Base-by-base conservation (phyloP, 2,888 invertebrate species). In the Argyresthia albistria region DNA sequence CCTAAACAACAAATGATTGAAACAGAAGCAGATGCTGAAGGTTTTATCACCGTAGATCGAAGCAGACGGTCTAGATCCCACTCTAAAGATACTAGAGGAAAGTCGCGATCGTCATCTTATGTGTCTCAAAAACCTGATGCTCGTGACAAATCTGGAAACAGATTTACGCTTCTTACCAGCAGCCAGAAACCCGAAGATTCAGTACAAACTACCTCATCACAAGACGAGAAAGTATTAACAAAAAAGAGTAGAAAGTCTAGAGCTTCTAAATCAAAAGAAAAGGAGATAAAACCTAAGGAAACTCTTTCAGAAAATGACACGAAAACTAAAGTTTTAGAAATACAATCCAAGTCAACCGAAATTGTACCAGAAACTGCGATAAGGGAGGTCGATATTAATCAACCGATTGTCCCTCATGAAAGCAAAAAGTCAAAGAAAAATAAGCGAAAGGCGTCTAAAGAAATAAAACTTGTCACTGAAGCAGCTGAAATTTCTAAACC, bases 61-160 rank as follows among this genome's bases (percentile, higher is more conserved):
- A 78, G 71, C 58, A 75, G 84, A 64, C 73, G 87, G 57, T 81
- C 88, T 46, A 81, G 90, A 53, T 91, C 91, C 1, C 76, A 86
- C 50, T 90, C 90, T 11, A 84, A 87, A 60, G 82, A 84, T 53
- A 66, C 65, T 46, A 76, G 80, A 47, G 67, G 69, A 35, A 63
- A 53, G n/a, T 75, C 78, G 10, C 58, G 63, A 43, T 74, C 76
- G 39, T 64, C 61, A 51, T 68, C 78, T 25, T 70, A 69, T 54
- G 50, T 62, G 6, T 57, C 64, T 42, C 62, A 64, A 53, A 66
- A 60, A 52, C 58, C 52, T 49, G 65, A 71, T 50, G 53, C 58
- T n/a, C 70, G 77, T 11, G 75, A 81, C 53, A 69, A 65, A 56
- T 77, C 79, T 1, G 69, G 71, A 63, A 84, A 86, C 55, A 73